phyloP scores from a whole-genome alignment of 2,797 vertebrate species.

The Myoxocephalus aenaeus region DNA sequence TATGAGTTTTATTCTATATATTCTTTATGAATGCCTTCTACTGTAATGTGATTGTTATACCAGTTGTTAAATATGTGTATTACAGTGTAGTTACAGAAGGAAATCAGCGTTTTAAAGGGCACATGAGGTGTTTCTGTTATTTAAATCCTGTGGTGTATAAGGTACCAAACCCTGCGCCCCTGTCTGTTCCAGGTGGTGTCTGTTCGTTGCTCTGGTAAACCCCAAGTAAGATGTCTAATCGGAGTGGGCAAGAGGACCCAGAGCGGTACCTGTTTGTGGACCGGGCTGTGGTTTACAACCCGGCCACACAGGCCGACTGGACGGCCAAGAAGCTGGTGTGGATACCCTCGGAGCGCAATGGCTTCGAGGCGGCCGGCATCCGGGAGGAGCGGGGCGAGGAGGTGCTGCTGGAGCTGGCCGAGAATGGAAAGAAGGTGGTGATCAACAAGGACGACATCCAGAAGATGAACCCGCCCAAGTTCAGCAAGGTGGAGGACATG shows the following conservation, averaged over 20 bases:
- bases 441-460: constrained; percentile 98
- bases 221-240: constrained; percentile 89
- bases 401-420: constrained; percentile 92
- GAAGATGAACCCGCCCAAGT: constrained; percentile 99
- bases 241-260: constrained; percentile 92
- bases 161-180: background rate
- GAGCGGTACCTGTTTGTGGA: constrained; percentile 98
- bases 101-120: no score
- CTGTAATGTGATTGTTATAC: background rate
- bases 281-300: constrained; percentile 96
- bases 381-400: constrained; percentile 94
- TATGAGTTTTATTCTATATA: background rate
- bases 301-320: constrained; percentile 97
- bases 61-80: background rate
- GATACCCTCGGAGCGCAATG: constrained; percentile 95
- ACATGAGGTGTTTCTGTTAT: background rate
- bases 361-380: constrained; percentile 94
- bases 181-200: constrained; percentile 65
- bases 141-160: background rate
- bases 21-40: background rate
- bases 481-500: constrained; percentile 98
- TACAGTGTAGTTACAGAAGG: background rate
- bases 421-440: constrained; percentile 94
- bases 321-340: constrained; percentile 97
- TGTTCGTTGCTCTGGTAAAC: constrained; percentile 62